Conservation (phyloP, 2,888 invertebrate genomes). For the Caenorhabditis japonica region DNA sequence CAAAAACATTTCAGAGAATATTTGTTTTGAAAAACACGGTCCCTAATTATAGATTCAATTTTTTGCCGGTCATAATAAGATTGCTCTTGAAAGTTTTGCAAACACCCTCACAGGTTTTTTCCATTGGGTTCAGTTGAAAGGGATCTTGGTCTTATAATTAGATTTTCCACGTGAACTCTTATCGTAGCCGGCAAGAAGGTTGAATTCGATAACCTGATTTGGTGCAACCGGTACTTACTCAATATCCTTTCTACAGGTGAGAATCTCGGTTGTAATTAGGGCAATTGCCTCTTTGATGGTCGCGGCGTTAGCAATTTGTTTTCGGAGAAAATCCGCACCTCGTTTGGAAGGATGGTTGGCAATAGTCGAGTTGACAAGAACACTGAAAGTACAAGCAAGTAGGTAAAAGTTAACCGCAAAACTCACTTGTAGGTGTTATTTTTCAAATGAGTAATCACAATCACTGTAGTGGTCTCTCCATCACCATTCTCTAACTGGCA, state of each 20-base stretch:
- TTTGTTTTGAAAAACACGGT: too few species aligned
- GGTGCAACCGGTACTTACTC: too few species aligned
- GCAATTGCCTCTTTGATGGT: constrained; percentile 13
- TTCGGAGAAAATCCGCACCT: constrained; percentile 3
- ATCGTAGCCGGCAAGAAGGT: too few species aligned
- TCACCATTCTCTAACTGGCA: not conserved
- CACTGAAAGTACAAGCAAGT: not conserved
- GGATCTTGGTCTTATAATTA: too few species aligned
- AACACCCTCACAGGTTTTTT: too few species aligned
- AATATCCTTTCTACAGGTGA: constrained; percentile 14
- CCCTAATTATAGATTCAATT: too few species aligned
- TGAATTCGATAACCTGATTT: too few species aligned
- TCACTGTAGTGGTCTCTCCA: constrained; percentile 28
- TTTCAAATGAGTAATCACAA: constrained; percentile 32
- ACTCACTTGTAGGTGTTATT: constrained; percentile 27
- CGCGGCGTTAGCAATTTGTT: not conserved
- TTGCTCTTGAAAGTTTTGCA: too few species aligned
- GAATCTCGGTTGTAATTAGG: constrained; percentile 12
- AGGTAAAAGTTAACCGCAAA: not conserved
- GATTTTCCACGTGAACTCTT: too few species aligned
- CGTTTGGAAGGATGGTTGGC: constrained; percentile 8
- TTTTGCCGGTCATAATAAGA: too few species aligned
- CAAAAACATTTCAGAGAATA: too few species aligned
- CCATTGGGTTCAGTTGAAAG: too few species aligned
- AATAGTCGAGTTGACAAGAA: constrained; percentile 30